Evolutionary conservation across 2,797 vertebrate species (phyloP), one percentile per base, ranked within the genome.

Genomic region (Acanthurus leucopareius): DNA sequence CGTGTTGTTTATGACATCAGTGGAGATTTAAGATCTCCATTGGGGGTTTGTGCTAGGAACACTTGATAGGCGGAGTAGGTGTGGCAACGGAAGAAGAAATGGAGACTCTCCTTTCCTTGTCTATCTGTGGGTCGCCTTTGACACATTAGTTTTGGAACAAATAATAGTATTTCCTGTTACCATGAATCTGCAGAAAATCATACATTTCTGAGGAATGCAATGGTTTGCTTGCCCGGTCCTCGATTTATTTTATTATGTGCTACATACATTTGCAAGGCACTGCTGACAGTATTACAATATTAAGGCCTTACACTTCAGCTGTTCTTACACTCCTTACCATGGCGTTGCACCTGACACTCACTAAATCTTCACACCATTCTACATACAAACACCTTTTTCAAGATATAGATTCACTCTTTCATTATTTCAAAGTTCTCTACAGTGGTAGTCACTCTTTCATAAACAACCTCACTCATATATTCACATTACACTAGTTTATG

Each of bases 11-110:
- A 66, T 90, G 83, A 91, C 79, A 86, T 83, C 78, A 86, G 63
- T 38, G 68, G 87, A 65, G 80, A 88, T 89, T 92, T 91, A 69
- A 80, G 70, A 52, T 87, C 88, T 88, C 85, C 82, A 86, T 83
- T 66, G 78, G 79, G 83, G 86, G 77, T 80, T 87, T 85, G 73
- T 68, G 63, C 69, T 72, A 75, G 89, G 89, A 91, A 90, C 82
- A 88, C 60, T 89, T 77, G 72, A 71, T 80, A 91, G 87, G 89
- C 73, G 79, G 56, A 57, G 65, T 20, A 70, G 32, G 66, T 76
- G 73, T 60, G 83, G 80, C 19, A 76, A 65, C 13, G 77, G 85
- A 90, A 90, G 80, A 78, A 77, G 44, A 82, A 69, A 78, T 79
- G 84, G 87, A 89, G 75, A 69, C 59, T 86, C 65, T 75, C 61